phyloP scores from a whole-genome alignment of 2,888 invertebrate genomes.

The Ischnus inquisitorius region DNA sequence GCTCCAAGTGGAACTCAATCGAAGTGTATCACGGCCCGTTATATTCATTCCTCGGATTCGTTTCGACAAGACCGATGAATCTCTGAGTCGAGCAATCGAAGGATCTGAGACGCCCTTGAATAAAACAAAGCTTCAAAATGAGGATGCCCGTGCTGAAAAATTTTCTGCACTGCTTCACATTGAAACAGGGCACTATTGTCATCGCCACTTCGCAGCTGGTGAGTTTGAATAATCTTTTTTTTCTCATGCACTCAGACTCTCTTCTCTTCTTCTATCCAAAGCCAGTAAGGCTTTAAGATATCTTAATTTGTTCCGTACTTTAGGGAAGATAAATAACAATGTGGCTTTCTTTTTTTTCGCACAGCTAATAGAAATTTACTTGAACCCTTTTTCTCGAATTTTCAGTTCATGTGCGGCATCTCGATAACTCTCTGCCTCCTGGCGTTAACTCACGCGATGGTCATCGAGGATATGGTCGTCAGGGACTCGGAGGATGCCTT shows the following conservation, averaged over 20 bases:
- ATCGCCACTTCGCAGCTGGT: slow-evolving; percentile 85
- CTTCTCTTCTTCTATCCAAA: neutral
- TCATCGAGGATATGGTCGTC: slow-evolving; percentile 84
- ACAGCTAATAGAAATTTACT: neutral
- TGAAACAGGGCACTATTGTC: slow-evolving; percentile 85
- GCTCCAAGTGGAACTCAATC: slow-evolving; percentile 40
- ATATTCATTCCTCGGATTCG: slow-evolving; percentile 51
- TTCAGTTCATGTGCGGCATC: slow-evolving; percentile 82
- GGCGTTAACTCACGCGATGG: slow-evolving; percentile 84
- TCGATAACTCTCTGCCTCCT: slow-evolving; percentile 83
- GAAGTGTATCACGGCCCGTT: slow-evolving; percentile 3
- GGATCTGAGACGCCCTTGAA: slow-evolving; percentile 12
- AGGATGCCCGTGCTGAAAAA: slow-evolving; percentile 81
- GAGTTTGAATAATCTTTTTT: slow-evolving; percentile 70
- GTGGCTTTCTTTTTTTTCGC: neutral
- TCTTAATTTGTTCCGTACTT: neutral
- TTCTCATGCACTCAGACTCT: slow-evolving; percentile 44
- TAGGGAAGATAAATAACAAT: slow-evolving; percentile 1
- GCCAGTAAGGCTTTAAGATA: slow-evolving; percentile 65
- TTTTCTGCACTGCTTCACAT: slow-evolving; percentile 82
- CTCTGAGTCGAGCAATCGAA: slow-evolving; percentile 28
- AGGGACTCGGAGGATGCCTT: slow-evolving; percentile 85
- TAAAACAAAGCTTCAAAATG: slow-evolving; percentile 66
- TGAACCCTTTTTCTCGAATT: slow-evolving; percentile 23
- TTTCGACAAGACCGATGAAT: slow-evolving; percentile 13